Percentiles rank a stretch among this genome's conserved stretches.
Evolutionary conservation across 2,113 vertebrate species (phyloP).

Genomic region (Chaetodon auriga): DNA sequence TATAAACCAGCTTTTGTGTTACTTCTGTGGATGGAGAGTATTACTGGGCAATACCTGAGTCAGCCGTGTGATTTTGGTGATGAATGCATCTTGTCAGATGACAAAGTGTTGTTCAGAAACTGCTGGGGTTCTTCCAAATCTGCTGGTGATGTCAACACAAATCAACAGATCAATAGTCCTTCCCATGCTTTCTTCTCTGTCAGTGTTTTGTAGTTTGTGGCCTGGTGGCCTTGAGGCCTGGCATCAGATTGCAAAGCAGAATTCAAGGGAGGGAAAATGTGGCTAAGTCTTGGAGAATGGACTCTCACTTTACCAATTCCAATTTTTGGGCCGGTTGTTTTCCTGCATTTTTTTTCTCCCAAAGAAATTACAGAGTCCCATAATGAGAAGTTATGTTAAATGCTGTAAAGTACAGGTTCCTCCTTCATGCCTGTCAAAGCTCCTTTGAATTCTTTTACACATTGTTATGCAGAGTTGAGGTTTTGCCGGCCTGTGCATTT

Average conservation of each 20-base stretch:
- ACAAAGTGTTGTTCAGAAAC: conserved; percentile 2
- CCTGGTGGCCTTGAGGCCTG: conserved; percentile 52
- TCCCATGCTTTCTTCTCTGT: conserved; percentile 19
- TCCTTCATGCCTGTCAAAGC: conserved; percentile 73
- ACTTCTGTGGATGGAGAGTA: neutral
- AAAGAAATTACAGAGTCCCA: conserved; percentile 79
- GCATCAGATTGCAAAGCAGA: conserved; percentile 50
- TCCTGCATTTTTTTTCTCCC: conserved; percentile 71
- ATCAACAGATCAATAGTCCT: conserved; percentile 32
- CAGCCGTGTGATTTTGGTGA: conserved; percentile 32
- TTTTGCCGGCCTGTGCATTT: conserved; percentile 70
- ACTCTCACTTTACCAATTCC: conserved; percentile 70
- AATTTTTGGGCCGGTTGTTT: conserved; percentile 75
- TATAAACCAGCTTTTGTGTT: conserved; percentile 2
- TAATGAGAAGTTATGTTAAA: conserved; percentile 87
- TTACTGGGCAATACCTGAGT: conserved; percentile 26
- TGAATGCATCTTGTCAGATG: conserved; percentile 46
- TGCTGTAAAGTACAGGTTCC: conserved; percentile 85
- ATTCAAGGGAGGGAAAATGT: conserved; percentile 58
- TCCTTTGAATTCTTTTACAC: conserved; percentile 78
- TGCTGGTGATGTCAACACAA: conserved; percentile 21
- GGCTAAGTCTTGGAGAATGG: conserved; percentile 50
- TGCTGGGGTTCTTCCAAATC: conserved; percentile 18
- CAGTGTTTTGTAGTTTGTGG: conserved; percentile 50
- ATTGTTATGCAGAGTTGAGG: conserved; percentile 84